phyloP scores from a whole-genome alignment of 2,797 vertebrate species.

The Protosalanx chinensis region DNA sequence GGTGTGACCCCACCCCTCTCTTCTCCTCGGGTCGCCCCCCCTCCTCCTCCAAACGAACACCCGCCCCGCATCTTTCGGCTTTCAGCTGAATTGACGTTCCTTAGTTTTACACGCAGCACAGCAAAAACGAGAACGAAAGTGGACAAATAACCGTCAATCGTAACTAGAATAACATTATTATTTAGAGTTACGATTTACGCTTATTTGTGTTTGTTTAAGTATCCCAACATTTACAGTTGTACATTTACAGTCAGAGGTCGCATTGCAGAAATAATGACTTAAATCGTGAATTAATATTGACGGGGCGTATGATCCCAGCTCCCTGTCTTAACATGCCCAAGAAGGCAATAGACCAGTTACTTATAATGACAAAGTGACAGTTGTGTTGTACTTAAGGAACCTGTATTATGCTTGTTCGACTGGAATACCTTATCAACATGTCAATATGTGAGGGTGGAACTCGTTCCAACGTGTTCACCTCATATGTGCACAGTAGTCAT shows the following conservation, averaged over 20 bases:
- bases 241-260: neutral
- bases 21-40: conserved; percentile 38
- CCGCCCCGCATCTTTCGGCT: conserved; percentile 22
- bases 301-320: conserved; percentile 17
- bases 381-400: conserved; percentile 15
- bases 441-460: conserved; percentile 31
- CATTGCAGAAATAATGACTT: neutral
- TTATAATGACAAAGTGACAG: conserved; percentile 39
- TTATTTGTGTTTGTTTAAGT: too few relatives aligned
- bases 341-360: conserved; percentile 30
- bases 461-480: conserved; percentile 35
- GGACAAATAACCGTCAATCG: neutral
- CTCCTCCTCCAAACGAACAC: conserved; percentile 16
- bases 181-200: too few relatives aligned
- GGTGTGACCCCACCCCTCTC: conserved; percentile 26
- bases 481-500: too few relatives aligned
- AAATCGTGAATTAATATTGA: neutral
- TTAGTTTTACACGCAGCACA: neutral
- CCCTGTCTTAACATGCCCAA: conserved; percentile 39
- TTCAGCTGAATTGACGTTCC: neutral
- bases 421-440: conserved; percentile 23
- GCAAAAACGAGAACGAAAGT: neutral
- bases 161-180: neutral
- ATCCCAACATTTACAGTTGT: too few relatives aligned
- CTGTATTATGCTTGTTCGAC: conserved; percentile 3